Conservation (phyloP, 1,140 invertebrate species). For the Bombus picipes region DNA sequence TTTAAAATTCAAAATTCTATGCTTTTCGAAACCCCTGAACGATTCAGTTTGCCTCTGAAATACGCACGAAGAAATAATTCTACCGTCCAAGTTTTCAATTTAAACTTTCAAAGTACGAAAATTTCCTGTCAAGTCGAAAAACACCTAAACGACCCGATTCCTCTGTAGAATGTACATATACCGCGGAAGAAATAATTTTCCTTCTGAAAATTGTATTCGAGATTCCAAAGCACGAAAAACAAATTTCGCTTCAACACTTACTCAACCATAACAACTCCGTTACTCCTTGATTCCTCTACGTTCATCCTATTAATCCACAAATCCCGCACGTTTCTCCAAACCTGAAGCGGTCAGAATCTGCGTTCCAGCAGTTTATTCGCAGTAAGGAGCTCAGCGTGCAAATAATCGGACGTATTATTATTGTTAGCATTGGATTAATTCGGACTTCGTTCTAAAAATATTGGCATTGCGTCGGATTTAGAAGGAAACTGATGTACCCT, state of each 20-base stretch:
- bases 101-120: too few relatives aligned
- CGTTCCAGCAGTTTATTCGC: not conserved
- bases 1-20: too few relatives aligned
- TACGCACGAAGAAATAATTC: too few relatives aligned
- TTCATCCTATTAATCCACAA: not conserved
- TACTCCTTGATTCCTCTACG: not conserved
- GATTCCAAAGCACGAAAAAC: too few relatives aligned
- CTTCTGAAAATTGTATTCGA: too few relatives aligned
- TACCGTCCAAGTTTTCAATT: too few relatives aligned
- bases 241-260: not conserved
- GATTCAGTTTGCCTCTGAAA: too few relatives aligned
- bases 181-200: too few relatives aligned
- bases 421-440: slow-evolving; percentile 19
- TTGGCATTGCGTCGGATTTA: slow-evolving; percentile 1
- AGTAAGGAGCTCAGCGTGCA: not conserved
- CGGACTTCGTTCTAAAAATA: slow-evolving; percentile 36
- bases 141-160: too few relatives aligned
- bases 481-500: not conserved
- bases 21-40: too few relatives aligned
- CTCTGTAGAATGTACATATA: too few relatives aligned
- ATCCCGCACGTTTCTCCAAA: not conserved
- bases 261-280: not conserved
- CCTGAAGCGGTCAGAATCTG: not conserved
- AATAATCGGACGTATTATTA: slow-evolving; percentile 7
- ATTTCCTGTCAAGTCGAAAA: too few relatives aligned